Conservation (phyloP, 2,888 invertebrate species). For the Hetaerina titia region DNA sequence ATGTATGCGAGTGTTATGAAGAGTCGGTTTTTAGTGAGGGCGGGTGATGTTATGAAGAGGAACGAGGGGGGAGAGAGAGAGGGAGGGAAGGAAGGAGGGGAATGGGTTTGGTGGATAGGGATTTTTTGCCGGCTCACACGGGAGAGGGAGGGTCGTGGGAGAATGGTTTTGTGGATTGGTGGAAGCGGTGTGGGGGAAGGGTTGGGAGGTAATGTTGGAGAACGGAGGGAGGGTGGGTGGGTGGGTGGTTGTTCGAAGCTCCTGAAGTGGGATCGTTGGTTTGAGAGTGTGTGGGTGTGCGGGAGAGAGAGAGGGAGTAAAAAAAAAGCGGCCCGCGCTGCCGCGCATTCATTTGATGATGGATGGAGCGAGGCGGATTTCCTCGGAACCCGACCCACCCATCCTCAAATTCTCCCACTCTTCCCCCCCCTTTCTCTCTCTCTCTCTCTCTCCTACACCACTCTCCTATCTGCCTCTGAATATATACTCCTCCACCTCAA, state of each 20-base stretch:
- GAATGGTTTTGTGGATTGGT: background rate
- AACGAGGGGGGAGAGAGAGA: background rate
- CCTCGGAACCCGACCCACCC: background rate
- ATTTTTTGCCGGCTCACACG: background rate
- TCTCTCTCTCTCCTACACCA: too few species aligned
- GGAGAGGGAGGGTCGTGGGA: background rate
- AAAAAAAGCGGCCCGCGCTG: background rate
- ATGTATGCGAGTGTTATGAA: background rate
- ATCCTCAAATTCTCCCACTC: background rate
- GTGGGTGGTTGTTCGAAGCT: background rate
- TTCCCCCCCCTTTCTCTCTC: background rate
- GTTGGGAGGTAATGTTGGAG: background rate
- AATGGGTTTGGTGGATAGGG: background rate
- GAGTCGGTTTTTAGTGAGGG: slow-evolving; percentile 5
- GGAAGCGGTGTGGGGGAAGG: background rate
- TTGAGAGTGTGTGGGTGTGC: background rate
- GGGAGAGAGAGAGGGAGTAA: background rate
- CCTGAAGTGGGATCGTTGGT: background rate
- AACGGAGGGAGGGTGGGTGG: background rate
- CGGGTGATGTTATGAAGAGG: background rate
- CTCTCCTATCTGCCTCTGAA: too few species aligned
- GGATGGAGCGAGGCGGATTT: slow-evolving; percentile 27
- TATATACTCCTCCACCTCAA: too few species aligned
- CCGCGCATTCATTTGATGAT: slow-evolving; percentile 26
- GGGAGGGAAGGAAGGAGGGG: background rate